These are phyloP conservation scores for Paratilapia polleni DNA, from an alignment of 2,113 vertebrate species.

Conservation along the genomic window DNA sequence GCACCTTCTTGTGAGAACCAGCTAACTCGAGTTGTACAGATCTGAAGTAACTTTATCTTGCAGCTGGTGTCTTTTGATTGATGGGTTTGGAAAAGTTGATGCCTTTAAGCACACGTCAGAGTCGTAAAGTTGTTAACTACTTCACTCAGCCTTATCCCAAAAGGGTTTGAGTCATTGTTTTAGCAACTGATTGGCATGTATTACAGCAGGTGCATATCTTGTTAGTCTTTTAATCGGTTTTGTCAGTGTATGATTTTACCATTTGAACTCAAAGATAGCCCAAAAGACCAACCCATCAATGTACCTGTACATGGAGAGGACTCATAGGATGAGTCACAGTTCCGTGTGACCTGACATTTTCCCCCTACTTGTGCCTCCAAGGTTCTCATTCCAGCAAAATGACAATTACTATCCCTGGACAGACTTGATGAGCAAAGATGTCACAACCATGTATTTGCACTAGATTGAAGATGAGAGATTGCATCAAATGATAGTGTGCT, in stretches of 20 bases:
- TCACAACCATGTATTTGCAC: constrained; percentile 65
- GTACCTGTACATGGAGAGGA: not conserved
- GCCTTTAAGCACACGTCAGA: constrained; percentile 69
- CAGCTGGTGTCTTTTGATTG: constrained; percentile 69
- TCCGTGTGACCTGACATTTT: constrained; percentile 17
- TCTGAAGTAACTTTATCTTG: constrained; percentile 53
- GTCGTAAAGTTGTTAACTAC: constrained; percentile 72
- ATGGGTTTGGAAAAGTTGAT: constrained; percentile 62
- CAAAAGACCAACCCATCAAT: constrained; percentile 6
- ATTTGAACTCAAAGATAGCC: not conserved
- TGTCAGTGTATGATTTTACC: not conserved
- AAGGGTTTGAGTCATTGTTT: constrained; percentile 69
- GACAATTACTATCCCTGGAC: constrained; percentile 49
- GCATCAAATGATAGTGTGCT: constrained; percentile 80
- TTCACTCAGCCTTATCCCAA: constrained; percentile 57
- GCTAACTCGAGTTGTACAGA: constrained; percentile 37
- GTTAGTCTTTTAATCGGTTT: constrained; percentile 10
- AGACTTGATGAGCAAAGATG: constrained; percentile 69
- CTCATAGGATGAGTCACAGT: not conserved
- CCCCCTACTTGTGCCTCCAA: constrained; percentile 9
- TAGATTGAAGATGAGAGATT: constrained; percentile 69
- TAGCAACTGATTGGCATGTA: constrained; percentile 63
- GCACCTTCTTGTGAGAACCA: constrained; percentile 57
- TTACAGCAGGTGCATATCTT: constrained; percentile 62
- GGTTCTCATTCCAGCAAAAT: constrained; percentile 46